Conservation (phyloP, 2,113 vertebrate species). For the Pithys albifrons region DNA sequence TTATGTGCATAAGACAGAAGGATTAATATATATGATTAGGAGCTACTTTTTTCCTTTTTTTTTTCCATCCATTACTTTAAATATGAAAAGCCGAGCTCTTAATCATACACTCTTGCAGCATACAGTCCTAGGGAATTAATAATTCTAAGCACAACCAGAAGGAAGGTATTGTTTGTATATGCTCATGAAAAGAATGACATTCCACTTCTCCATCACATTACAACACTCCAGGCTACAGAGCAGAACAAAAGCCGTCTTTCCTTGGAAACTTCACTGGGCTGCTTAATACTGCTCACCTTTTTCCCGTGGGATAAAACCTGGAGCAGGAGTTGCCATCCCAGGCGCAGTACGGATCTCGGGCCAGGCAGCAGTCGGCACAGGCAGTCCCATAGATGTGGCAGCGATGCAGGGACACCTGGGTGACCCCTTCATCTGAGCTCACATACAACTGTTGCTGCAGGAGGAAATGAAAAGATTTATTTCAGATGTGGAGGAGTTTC, state of each 20-base stretch:
- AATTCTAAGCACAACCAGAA: neutral
- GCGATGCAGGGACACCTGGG: slow-evolving; percentile 93
- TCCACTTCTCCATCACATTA: neutral
- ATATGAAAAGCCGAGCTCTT: neutral
- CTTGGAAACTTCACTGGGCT: neutral
- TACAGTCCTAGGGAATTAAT: neutral
- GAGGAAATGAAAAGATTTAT: slow-evolving; percentile 7
- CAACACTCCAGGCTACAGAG: neutral
- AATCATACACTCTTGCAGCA: neutral
- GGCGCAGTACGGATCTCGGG: slow-evolving; percentile 94
- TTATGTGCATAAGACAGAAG: neutral
- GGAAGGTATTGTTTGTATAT: neutral
- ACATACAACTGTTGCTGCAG: slow-evolving; percentile 95
- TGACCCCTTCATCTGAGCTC: slow-evolving; percentile 91
- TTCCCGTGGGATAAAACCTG: slow-evolving; percentile 93
- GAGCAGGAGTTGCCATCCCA: slow-evolving; percentile 98
- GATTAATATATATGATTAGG: slow-evolving; percentile 30
- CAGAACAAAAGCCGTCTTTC: neutral
- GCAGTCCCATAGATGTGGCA: slow-evolving; percentile 93
- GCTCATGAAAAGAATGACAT: neutral
- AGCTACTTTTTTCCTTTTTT: rapidly evolving
- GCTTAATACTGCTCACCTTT: slow-evolving; percentile 78
- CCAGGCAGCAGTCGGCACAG: slow-evolving; percentile 97
- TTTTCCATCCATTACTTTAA: neutral
- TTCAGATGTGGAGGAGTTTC: slow-evolving; percentile 24